phyloP scores from a whole-genome alignment of 2,113 vertebrate genomes.

The Chlorodrepanis virens region DNA sequence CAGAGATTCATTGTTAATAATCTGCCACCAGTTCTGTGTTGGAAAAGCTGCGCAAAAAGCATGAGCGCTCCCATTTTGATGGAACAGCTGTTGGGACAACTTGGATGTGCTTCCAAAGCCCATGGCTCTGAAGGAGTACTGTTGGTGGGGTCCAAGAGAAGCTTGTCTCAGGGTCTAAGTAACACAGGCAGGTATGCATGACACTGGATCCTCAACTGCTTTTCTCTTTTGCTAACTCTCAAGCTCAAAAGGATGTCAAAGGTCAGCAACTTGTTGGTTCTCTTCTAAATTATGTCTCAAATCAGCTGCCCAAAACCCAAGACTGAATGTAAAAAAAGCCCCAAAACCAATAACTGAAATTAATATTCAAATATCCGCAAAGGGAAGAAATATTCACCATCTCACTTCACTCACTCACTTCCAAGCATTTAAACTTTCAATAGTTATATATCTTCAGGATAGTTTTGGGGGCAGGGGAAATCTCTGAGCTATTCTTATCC shows the following conservation, averaged over 20 bases:
- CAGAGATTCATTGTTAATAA: background rate
- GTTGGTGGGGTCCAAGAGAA: background rate
- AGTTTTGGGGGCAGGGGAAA: background rate
- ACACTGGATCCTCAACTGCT: background rate
- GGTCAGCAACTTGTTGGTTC: background rate
- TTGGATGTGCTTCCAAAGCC: background rate
- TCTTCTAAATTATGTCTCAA: background rate
- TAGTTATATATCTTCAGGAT: background rate
- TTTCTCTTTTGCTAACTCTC: background rate
- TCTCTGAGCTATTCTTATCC: constrained; percentile 17
- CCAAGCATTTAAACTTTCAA: background rate
- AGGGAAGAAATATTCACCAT: background rate
- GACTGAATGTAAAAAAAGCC: background rate
- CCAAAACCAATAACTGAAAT: background rate
- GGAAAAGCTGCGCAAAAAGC: background rate
- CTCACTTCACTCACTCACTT: background rate
- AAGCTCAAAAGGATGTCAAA: background rate
- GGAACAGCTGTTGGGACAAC: background rate
- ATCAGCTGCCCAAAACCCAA: background rate
- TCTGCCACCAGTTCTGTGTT: background rate
- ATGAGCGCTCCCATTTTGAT: background rate
- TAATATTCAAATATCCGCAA: background rate
- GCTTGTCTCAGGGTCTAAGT: background rate
- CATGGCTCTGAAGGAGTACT: background rate
- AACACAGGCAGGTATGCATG: background rate